phyloP scores from a whole-genome alignment of 2,113 vertebrate genomes.

The Lasiurus borealis region DNA sequence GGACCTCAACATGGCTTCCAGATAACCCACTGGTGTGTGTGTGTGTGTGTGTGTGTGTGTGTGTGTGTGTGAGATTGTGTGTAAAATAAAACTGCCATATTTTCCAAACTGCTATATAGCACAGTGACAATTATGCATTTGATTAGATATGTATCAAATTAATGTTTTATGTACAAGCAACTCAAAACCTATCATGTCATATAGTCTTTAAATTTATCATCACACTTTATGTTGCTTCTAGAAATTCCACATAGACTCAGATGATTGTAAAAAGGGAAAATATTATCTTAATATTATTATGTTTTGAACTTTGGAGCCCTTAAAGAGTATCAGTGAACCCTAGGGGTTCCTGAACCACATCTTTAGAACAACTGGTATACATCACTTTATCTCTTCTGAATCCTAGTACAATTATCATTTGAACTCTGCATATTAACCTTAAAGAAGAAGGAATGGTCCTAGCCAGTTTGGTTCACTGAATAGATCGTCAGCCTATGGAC shows the following conservation, averaged over 20 bases:
- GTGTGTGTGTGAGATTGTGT: background rate
- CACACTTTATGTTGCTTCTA: background rate
- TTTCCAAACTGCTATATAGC: background rate
- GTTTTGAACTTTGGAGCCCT: background rate
- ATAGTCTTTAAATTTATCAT: constrained; percentile 7
- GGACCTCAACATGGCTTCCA: background rate
- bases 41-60: background rate
- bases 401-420: background rate
- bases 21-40: background rate
- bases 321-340: background rate
- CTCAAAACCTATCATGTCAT: background rate
- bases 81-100: background rate
- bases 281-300: constrained; percentile 12
- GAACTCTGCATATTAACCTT: constrained; percentile 23
- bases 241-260: background rate
- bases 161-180: background rate
- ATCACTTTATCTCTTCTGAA: constrained; percentile 13
- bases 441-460: background rate
- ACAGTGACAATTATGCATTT: background rate
- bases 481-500: too few relatives aligned
- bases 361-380: background rate
- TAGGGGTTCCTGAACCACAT: background rate
- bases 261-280: background rate
- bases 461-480: too few relatives aligned
- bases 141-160: background rate